phyloP scores from a whole-genome alignment of 1,140 invertebrate species.

The Drosophila azteca region DNA sequence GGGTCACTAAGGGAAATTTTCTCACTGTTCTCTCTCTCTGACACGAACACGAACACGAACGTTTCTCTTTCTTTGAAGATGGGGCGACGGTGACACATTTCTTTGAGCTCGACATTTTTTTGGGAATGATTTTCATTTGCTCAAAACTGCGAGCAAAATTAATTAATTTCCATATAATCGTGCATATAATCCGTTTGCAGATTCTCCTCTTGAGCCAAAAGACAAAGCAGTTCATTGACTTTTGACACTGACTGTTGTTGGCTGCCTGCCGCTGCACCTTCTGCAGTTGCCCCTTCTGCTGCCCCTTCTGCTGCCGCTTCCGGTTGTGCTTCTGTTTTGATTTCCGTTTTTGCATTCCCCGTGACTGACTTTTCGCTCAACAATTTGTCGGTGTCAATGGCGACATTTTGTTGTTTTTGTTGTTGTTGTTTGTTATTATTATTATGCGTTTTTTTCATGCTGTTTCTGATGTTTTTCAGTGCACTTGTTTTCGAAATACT shows the following conservation, averaged over 20 bases:
- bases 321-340: conserved; percentile 20
- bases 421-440: background rate
- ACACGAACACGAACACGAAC: background rate
- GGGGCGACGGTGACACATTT: too few species aligned
- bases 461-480: conserved; percentile 1
- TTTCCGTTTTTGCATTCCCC: conserved; percentile 27
- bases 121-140: too few species aligned
- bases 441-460: conserved; percentile 3
- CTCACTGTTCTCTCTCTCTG: conserved; percentile 20
- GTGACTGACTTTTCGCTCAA: conserved; percentile 60
- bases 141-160: too few species aligned
- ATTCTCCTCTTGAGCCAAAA: background rate
- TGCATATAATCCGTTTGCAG: too few species aligned
- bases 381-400: conserved; percentile 68
- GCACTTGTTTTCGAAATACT: conserved; percentile 38
- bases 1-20: conserved; percentile 52
- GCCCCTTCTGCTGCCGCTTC: background rate
- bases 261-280: conserved; percentile 6
- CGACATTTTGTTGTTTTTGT: conserved; percentile 35
- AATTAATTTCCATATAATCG: conserved; percentile 62
- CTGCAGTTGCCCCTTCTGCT: conserved; percentile 35
- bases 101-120: too few species aligned
- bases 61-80: conserved; percentile 5
- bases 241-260: conserved; percentile 9
- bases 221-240: conserved; percentile 4